Conservation (phyloP, 2,888 invertebrate species). For the Rhingia rostrata region DNA sequence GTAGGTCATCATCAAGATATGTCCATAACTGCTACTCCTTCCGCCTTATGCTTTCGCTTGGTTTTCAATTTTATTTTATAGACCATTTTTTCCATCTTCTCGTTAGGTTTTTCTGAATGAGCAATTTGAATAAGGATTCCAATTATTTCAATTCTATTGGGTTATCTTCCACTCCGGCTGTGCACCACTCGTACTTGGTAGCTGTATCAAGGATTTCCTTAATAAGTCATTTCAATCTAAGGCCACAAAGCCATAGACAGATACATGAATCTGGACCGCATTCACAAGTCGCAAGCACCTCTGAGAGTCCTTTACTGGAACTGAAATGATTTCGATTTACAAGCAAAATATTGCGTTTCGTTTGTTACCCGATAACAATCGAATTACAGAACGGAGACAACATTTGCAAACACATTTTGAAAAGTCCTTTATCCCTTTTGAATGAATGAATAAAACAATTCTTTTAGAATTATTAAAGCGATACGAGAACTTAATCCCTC, state of each 20-base stretch:
- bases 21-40: not conserved
- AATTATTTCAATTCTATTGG: conserved; percentile 45
- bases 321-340: conserved; percentile 1
- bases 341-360: not conserved
- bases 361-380: conserved; percentile 21
- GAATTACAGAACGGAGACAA: conserved; percentile 11
- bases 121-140: conserved; percentile 50
- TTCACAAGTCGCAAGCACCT: not conserved
- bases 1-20: conserved; percentile 22
- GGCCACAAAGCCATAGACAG: not conserved
- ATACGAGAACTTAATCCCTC: conserved; percentile 8
- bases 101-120: conserved; percentile 25
- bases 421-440: not conserved
- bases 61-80: conserved; percentile 17
- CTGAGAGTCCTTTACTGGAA: not conserved
- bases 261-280: not conserved
- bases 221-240: conserved; percentile 24
- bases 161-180: conserved; percentile 3
- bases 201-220: not conserved
- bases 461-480: conserved; percentile 30
- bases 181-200: not conserved
- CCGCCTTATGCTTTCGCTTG: not conserved
- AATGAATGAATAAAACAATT: conserved; percentile 16
- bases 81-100: conserved; percentile 1
- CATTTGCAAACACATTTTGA: not conserved